phyloP scores from a whole-genome alignment of 2,113 vertebrate species.

The Rana temporaria region DNA sequence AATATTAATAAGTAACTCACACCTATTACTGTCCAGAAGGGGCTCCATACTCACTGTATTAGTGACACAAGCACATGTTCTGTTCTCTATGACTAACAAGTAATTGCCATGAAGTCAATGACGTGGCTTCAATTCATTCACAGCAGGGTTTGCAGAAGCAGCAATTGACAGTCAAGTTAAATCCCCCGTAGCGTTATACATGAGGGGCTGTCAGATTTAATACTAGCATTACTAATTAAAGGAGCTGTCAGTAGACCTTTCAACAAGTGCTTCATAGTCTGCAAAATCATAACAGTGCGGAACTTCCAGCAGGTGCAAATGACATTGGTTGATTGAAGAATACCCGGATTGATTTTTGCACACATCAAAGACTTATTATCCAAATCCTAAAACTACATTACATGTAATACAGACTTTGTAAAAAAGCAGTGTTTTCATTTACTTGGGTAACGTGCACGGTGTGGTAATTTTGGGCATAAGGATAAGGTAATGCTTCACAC shows the following conservation, averaged over 20 bases:
- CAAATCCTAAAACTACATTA: no score
- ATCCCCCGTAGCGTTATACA: constrained; percentile 29
- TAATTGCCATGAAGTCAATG: constrained; percentile 55
- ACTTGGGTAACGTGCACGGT: no score
- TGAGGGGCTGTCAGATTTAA: constrained; percentile 5
- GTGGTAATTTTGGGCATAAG: no score
- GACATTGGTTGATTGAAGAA: not conserved
- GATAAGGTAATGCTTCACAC: no score
- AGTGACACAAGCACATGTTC: constrained; percentile 60
- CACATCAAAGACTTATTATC: no score
- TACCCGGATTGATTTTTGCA: not conserved
- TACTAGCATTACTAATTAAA: not conserved
- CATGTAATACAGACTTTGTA: no score
- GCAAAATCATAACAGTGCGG: not conserved
- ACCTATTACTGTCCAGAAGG: constrained; percentile 29
- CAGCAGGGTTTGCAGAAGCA: not conserved
- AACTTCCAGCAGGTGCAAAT: not conserved
- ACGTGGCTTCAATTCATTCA: constrained; percentile 37
- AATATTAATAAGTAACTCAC: constrained; percentile 1
- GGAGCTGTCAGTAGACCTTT: constrained; percentile 1
- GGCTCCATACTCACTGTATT: constrained; percentile 51
- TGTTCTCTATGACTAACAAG: constrained; percentile 27
- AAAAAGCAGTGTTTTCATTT: no score
- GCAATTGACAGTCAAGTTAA: not conserved
- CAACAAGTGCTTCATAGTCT: not conserved